A percentile compares a stretch with the other conserved stretches of the same genome.
These are phyloP conservation scores for Andrena haemorrhoa DNA, from an alignment of 2,888 invertebrate genomes.

Conservation along the genomic window DNA sequence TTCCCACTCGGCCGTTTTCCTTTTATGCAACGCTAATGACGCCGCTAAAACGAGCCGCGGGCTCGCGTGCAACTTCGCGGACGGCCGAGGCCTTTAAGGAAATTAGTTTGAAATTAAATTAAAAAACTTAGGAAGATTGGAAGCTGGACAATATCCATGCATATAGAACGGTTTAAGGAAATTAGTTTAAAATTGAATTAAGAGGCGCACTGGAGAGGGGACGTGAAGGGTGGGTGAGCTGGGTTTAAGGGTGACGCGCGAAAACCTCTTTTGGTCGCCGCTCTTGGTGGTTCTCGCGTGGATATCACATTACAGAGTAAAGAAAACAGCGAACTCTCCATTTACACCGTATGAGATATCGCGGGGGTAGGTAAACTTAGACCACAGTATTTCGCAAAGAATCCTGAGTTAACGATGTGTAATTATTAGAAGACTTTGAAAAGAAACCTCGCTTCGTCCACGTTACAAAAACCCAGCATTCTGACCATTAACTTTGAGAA, in stretches of 20 bases:
- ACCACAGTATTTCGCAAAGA: too few species aligned
- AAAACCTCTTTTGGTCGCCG: slow-evolving; percentile 4
- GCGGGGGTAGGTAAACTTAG: too few species aligned
- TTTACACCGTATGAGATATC: too few species aligned
- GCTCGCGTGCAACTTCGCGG: slow-evolving; percentile 40
- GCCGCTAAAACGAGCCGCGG: slow-evolving; percentile 42
- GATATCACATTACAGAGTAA: not conserved
- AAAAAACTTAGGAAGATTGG: slow-evolving; percentile 68
- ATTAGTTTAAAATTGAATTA: slow-evolving; percentile 67
- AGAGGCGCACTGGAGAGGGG: slow-evolving; percentile 23
- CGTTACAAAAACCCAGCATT: too few species aligned
- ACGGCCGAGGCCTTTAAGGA: slow-evolving; percentile 60
- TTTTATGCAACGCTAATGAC: slow-evolving; percentile 63
- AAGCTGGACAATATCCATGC: slow-evolving; percentile 57
- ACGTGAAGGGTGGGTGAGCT: slow-evolving; percentile 44
- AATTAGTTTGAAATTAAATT: slow-evolving; percentile 68
- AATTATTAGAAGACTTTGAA: too few species aligned
- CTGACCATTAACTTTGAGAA: too few species aligned
- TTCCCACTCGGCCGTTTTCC: slow-evolving; percentile 44
- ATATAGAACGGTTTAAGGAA: slow-evolving; percentile 59
- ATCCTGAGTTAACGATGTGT: too few species aligned
- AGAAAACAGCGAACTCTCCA: too few species aligned
- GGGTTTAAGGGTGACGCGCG: slow-evolving; percentile 25
- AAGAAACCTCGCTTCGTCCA: too few species aligned
- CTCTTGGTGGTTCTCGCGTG: slow-evolving; percentile 34